A percentile compares a stretch with the other conserved stretches of the same genome.
phyloP scores from a whole-genome alignment of 2,113 vertebrate species.

The Oenanthe oenanthe region DNA sequence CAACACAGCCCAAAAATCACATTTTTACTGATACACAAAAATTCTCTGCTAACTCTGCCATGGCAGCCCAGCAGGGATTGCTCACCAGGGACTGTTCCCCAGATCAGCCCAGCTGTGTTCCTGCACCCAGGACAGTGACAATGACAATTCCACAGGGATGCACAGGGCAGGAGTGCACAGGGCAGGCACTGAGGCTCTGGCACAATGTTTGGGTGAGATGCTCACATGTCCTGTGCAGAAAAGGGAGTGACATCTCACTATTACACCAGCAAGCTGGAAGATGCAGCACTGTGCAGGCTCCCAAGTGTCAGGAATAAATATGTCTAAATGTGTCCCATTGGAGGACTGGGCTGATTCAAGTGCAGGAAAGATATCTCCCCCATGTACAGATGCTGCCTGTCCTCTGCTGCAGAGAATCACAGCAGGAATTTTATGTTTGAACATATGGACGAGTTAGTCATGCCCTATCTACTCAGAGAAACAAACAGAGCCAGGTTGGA shows the following conservation, averaged over 20 bases:
- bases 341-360: neutral
- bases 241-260: neutral
- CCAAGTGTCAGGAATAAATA: constrained; percentile 16
- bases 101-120: neutral
- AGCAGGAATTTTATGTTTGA: constrained; percentile 63
- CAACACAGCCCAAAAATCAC: neutral
- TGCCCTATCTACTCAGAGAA: constrained; percentile 66
- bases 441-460: constrained; percentile 67
- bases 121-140: neutral
- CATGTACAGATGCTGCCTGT: constrained; percentile 43
- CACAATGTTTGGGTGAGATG: neutral
- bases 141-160: neutral
- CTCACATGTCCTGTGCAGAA: neutral
- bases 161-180: neutral
- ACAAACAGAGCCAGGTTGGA: constrained; percentile 58
- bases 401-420: constrained; percentile 49
- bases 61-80: neutral
- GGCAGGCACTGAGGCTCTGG: neutral
- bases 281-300: neutral
- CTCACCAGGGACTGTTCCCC: neutral
- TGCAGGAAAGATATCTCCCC: neutral
- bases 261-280: neutral
- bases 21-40: neutral
- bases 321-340: constrained; percentile 1
- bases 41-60: neutral